Evolutionary conservation across 2,888 invertebrate species (phyloP), one percentile per base, ranked within the genome.

Genomic region (Pseudeuparius sepicola): DNA sequence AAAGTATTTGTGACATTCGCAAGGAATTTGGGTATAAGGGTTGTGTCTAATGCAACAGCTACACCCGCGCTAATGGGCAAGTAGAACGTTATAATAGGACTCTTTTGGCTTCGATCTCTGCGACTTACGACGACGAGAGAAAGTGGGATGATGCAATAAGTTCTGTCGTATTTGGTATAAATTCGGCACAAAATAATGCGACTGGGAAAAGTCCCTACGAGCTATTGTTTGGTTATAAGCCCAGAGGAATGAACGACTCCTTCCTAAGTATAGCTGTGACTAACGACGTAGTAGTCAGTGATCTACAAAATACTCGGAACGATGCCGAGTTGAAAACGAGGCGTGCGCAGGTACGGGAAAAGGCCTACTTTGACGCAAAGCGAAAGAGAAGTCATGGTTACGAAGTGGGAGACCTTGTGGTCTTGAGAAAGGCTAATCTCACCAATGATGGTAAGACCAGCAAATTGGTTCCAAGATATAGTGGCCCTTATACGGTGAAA

Each of bases 51-150:
- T 25, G 44, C 42, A 16, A 39, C 37, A 3, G 41, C 39, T n/a
- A 42, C 40, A 4, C 43, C 45, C 20, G 41, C 12, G 39, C 43
- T 2, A 46, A 47, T 20, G 44, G 44, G 1, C 44, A 47, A 27
- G 42, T 40, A 3, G 40, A 46, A 29, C 20, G 40, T 6, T 31
- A 30, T 15, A 37, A 37, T n/a, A n/a, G n/a, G n/a, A n/a, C n/a
- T n/a, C n/a, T n/a, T n/a, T n/a, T n/a, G n/a, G n/a, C 15, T 2
- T 23, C 33, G 4, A 11, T 38, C 4, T 10, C 36, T 1, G n/a
- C 38, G 2, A 30, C 34, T 11, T n/a, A 13, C 20, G 39, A 38
- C 4, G 39, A 42, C 7, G 40, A 41, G 17, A 34, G 11, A 7
- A 27, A 33, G 20, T 44, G 44, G 44, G 42, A 44, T 16, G 18